These are phyloP conservation scores for Condylura cristata DNA, from an alignment of 2,113 vertebrate species.

Conservation along the genomic window DNA sequence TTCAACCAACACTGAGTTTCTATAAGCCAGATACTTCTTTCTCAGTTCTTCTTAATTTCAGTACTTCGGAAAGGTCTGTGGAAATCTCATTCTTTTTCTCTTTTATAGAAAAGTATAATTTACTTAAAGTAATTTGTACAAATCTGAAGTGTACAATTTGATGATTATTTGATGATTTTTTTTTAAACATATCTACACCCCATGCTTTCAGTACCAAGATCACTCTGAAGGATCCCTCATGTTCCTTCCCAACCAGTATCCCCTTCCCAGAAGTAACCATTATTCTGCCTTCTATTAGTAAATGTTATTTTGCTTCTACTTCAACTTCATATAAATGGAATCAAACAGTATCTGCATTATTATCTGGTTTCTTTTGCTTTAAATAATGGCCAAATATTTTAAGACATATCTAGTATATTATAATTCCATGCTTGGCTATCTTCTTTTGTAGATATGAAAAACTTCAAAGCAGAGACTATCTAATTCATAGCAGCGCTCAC, in stretches of 20 bases:
- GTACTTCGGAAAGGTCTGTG: background rate
- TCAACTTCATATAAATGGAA: conserved; percentile 40
- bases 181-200: background rate
- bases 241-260: background rate
- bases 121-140: conserved; percentile 35
- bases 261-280: background rate
- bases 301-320: background rate
- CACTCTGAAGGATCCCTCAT: background rate
- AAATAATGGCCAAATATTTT: conserved; percentile 2
- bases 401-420: background rate
- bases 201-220: background rate
- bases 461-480: background rate
- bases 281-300: background rate
- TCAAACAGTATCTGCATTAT: background rate
- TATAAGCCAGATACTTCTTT: background rate
- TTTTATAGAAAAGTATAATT: conserved; percentile 7
- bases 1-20: background rate
- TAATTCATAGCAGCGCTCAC: background rate
- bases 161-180: conserved; percentile 4
- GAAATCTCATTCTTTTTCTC: conserved; percentile 45
- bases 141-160: background rate
- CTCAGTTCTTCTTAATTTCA: conserved; percentile 39
- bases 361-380: background rate
- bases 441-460: background rate
- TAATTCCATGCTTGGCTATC: background rate